Percentiles rank a stretch among this genome's conserved stretches.
phyloP scores from a whole-genome alignment of 2,113 vertebrate genomes.

The Barbus barbus region DNA sequence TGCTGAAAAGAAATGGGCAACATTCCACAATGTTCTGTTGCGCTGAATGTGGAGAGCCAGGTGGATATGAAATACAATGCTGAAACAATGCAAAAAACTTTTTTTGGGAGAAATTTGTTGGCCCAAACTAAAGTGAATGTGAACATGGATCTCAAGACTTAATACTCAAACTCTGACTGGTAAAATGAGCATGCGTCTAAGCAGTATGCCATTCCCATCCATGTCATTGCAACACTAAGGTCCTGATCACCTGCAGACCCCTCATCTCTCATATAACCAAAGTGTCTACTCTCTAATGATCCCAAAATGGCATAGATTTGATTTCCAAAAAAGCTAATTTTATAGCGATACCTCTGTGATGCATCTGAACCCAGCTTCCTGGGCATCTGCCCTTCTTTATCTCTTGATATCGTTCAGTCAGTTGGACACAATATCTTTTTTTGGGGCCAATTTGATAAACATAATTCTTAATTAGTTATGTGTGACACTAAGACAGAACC shows the following conservation, averaged over 20 bases:
- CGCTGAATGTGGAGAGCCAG: constrained; percentile 37
- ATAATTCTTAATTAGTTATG: background rate
- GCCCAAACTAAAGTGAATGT: constrained; percentile 29
- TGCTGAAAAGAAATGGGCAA: constrained; percentile 39
- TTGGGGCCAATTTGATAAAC: background rate
- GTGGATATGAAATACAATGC: constrained; percentile 17
- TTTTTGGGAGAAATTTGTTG: constrained; percentile 12
- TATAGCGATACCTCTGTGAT: background rate
- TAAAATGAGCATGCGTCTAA: constrained; percentile 6
- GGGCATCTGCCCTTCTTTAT: background rate
- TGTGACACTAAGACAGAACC: constrained; percentile 29
- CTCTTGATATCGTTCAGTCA: background rate
- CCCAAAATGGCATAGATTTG: background rate
- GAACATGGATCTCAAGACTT: constrained; percentile 18
- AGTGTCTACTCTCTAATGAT: background rate
- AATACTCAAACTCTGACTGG: constrained; percentile 29
- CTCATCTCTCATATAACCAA: background rate
- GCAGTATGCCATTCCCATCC: background rate
- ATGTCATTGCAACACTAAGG: background rate
- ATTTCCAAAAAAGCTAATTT: background rate
- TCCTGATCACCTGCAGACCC: background rate
- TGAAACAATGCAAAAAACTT: constrained; percentile 25
- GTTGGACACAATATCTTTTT: background rate
- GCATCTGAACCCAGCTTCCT: background rate
- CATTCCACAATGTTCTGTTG: constrained; percentile 45